Conservation (phyloP, 1,140 invertebrate species). For the Drosophila pandora region DNA sequence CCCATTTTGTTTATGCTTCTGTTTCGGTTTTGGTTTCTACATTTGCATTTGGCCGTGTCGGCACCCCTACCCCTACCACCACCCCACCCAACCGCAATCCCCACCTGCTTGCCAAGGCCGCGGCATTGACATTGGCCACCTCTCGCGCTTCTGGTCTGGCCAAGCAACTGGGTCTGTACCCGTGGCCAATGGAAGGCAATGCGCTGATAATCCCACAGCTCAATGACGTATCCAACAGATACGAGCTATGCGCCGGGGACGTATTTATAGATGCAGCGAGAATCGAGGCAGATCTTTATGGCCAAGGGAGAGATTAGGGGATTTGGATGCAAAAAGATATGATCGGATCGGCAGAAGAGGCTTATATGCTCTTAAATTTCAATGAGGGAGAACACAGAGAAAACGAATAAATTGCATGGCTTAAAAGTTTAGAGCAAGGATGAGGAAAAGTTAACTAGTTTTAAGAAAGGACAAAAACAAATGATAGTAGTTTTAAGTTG, state of each 20-base stretch:
- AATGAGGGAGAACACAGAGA: not conserved
- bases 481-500: too few species aligned
- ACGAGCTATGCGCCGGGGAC: constrained; percentile 21
- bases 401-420: constrained; percentile 2
- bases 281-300: constrained; percentile 3
- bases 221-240: constrained; percentile 33
- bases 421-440: not conserved
- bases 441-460: too few species aligned
- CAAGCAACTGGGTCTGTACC: constrained; percentile 13
- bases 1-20: constrained; percentile 14
- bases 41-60: constrained; percentile 14
- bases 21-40: constrained; percentile 23
- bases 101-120: constrained; percentile 30
- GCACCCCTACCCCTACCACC: not conserved
- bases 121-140: constrained; percentile 64
- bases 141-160: constrained; percentile 29
- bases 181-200: constrained; percentile 25
- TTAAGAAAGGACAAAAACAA: too few species aligned
- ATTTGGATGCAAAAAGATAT: constrained; percentile 21
- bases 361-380: not conserved
- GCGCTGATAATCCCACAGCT: constrained; percentile 40
- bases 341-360: constrained; percentile 7
- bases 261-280: constrained; percentile 45
- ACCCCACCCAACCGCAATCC: not conserved
- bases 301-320: constrained; percentile 24